Evolutionary conservation across 1,140 invertebrate genomes (phyloP).

Genomic region (Phymastichus coffea): DNA sequence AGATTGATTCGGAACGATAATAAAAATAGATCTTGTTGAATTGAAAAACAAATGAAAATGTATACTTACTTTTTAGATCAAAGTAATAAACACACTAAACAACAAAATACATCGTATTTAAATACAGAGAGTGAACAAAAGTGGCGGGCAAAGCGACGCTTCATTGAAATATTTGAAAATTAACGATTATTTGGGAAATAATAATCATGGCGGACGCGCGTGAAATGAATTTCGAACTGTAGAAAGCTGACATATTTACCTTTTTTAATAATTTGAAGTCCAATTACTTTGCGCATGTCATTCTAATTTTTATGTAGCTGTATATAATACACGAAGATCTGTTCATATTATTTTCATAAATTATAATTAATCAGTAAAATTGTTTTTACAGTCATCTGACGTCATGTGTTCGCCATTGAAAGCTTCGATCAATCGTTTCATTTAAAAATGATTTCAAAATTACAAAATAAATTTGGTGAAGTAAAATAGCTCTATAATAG

Average conservation of each 20-base stretch:
- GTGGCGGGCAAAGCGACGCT: slow-evolving; percentile 27
- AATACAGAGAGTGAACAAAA: background rate
- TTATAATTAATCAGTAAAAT: too few relatives aligned
- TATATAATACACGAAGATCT: too few relatives aligned
- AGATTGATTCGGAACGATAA: too few relatives aligned
- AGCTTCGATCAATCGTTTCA: background rate
- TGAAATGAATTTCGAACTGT: slow-evolving; percentile 10
- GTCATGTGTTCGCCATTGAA: background rate
- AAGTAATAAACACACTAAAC: background rate
- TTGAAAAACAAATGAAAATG: background rate
- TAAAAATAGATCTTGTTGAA: background rate
- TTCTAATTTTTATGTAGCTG: too few relatives aligned
- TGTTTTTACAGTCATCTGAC: background rate
- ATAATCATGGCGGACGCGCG: slow-evolving; percentile 9
- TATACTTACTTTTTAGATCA: background rate
- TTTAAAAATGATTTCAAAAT: background rate
- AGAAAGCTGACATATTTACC: too few relatives aligned
- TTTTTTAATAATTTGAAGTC: too few relatives aligned
- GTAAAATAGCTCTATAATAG: too few relatives aligned
- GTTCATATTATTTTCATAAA: too few relatives aligned
- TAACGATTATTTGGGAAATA: slow-evolving; percentile 19
- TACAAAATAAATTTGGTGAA: too few relatives aligned
- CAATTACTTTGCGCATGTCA: too few relatives aligned
- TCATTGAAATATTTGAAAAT: slow-evolving; percentile 22
- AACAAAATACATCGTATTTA: background rate